Percentiles rank a stretch among this genome's conserved stretches.
Conservation (phyloP, 1,140 invertebrate species). For the Neodiprion fabricii region DNA sequence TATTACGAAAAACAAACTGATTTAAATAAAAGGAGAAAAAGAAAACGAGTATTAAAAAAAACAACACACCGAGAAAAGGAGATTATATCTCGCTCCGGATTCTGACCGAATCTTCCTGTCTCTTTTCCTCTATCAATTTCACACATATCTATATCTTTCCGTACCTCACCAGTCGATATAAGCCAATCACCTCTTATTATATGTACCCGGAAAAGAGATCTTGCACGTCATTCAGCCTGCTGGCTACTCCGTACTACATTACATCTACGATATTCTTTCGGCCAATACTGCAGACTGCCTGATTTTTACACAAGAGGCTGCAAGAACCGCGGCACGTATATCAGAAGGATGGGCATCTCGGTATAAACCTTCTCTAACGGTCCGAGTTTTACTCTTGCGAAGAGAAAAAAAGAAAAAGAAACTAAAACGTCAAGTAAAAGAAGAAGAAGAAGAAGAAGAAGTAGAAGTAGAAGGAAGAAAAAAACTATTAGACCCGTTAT, state of each 20-base stretch:
- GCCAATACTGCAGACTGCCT: not conserved
- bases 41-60: no score
- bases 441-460: conserved; percentile 11
- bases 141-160: not conserved
- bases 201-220: not conserved
- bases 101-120: not conserved
- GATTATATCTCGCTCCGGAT: conserved; percentile 2
- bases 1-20: no score
- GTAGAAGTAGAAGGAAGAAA: not conserved
- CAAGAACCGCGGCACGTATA: not conserved
- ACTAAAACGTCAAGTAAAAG: conserved; percentile 24
- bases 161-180: no score
- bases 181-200: no score
- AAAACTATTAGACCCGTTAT: conserved; percentile 12
- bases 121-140: not conserved
- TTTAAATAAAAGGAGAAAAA: no score
- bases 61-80: conserved; percentile 32
- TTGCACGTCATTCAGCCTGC: not conserved
- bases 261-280: not conserved
- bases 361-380: conserved; percentile 43
- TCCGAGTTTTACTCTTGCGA: conserved; percentile 47
- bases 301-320: not conserved
- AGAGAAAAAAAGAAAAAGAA: conserved; percentile 34
- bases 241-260: no score
- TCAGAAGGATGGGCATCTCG: not conserved